Evolutionary conservation across 92 coral and sea anemone species (phyloP).

Genomic region (Chrysogorgia sp.): DNA sequence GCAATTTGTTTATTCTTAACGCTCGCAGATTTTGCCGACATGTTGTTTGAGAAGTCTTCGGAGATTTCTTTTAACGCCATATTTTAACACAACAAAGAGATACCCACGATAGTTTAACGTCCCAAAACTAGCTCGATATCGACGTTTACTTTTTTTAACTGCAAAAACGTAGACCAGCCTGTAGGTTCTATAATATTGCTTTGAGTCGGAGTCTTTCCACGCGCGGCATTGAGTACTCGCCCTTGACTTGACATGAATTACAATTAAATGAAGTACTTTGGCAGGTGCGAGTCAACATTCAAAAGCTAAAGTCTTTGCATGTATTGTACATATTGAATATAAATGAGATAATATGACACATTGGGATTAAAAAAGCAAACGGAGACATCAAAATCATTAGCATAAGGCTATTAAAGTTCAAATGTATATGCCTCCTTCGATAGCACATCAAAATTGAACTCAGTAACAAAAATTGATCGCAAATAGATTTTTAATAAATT

Average conservation of each 20-base stretch:
- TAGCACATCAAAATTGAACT: too few species aligned
- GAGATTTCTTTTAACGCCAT: slow-evolving; percentile 15
- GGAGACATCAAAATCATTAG: not conserved
- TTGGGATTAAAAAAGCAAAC: slow-evolving; percentile 40
- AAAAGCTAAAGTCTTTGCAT: not conserved
- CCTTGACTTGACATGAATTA: not conserved
- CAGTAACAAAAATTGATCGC: too few species aligned
- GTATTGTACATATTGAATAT: slow-evolving; percentile 1
- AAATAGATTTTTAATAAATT: too few species aligned
- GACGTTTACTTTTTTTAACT: not conserved
- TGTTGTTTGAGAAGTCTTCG: slow-evolving; percentile 1
- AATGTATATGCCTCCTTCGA: not conserved
- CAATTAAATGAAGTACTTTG: not conserved
- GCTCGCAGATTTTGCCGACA: slow-evolving; percentile 1
- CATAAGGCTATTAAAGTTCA: not conserved
- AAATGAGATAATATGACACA: slow-evolving; percentile 38
- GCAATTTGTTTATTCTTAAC: slow-evolving; percentile 18
- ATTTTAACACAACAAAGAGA: not conserved
- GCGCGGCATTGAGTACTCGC: not conserved
- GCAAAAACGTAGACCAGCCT: too few species aligned
- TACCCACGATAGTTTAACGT: not conserved
- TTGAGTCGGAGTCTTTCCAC: too few species aligned
- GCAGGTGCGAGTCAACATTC: slow-evolving; percentile 37
- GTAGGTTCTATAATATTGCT: too few species aligned
- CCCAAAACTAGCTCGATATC: too few species aligned